Base-by-base conservation (phyloP, 2,888 invertebrate genomes). In the Loripinus fragilis region DNA sequence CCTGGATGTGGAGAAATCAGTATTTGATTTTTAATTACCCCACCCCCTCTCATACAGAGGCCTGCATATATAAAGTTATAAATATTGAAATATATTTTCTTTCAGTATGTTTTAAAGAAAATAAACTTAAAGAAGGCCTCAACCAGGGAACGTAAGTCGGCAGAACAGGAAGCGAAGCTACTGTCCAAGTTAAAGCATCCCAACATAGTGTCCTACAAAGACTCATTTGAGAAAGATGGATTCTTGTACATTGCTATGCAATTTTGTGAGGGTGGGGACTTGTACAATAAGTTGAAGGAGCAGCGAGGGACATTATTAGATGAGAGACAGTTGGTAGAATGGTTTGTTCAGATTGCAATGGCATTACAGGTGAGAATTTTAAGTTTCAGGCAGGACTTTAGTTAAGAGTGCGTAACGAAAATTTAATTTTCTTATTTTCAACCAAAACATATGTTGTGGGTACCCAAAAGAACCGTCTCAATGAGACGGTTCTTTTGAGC, bases 301-400 rank as follows among this genome's bases (percentile, higher is more conserved):
- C 93, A 93, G 74, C 93, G 92, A 81, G 93, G 93, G 2, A 80
- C 83, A 2, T 85, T 89, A 3, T 88, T 94, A 60, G 92, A 93
- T 50, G 94, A 94, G 81, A 89, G 92, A 71, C 93, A 94, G 73
- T 90, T 94, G 42, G 93, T 94, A 8, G 94, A 94, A 83, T 94
- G 94, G 94, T 94, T 94, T 90, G 94, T 94, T 45, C 94, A 94
- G 86, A 94, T 94, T 41, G 92, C 94, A 41, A 94, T 94, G 93
- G 94, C 94, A n/a, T 81, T 94, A 55, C 94, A 94, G 92, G 94
- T 94, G 33, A 33, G 38, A 12, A 38, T 38, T 8, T 38, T 38
- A 12, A 38, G 38, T 38, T 8, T 12, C 5, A 38, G 38, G 5
- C 38, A 38, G 5, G 12, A 12, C 38, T 38, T 38, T 12, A 38